Evolutionary conservation across 2,797 vertebrate species (phyloP).

Genomic region (Xerus rutilus): DNA sequence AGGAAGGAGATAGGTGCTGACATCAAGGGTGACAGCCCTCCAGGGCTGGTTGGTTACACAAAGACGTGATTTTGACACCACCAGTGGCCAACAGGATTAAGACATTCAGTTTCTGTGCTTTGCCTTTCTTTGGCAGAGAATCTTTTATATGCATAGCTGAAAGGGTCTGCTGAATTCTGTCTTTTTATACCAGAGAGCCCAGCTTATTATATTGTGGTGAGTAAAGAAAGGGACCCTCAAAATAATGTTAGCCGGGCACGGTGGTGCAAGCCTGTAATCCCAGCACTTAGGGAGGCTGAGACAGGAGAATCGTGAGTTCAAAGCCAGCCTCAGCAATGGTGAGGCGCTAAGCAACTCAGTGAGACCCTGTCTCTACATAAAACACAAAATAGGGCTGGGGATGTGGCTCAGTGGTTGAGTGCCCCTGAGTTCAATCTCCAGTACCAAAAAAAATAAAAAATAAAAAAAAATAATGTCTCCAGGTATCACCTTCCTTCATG

Average conservation of each 20-base stretch:
- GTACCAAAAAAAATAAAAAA: too few relatives aligned
- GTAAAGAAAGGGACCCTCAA: not conserved
- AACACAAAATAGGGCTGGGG: too few relatives aligned
- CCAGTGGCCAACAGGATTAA: slow-evolving; percentile 52
- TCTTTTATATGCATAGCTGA: slow-evolving; percentile 30
- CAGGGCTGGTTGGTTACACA: not conserved
- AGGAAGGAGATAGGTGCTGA: slow-evolving; percentile 57
- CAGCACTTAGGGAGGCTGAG: too few relatives aligned
- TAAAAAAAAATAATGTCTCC: too few relatives aligned
- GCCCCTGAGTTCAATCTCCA: too few relatives aligned
- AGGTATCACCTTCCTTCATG: not conserved
- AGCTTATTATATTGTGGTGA: not conserved
- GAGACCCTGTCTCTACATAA: too few relatives aligned
- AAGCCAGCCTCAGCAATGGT: too few relatives aligned
- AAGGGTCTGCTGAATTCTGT: not conserved
- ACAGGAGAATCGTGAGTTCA: too few relatives aligned
- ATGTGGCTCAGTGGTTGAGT: too few relatives aligned
- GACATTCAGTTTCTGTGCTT: slow-evolving; percentile 58
- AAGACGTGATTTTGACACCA: slow-evolving; percentile 68
- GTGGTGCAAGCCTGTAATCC: too few relatives aligned
- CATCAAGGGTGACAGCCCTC: slow-evolving; percentile 61
- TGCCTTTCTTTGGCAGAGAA: slow-evolving; percentile 54
- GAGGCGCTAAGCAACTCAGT: too few relatives aligned
- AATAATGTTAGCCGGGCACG: too few relatives aligned
- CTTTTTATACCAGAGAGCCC: not conserved